Conservation (phyloP, 2,797 vertebrate species). For the Amblyopsis hoosieri region DNA sequence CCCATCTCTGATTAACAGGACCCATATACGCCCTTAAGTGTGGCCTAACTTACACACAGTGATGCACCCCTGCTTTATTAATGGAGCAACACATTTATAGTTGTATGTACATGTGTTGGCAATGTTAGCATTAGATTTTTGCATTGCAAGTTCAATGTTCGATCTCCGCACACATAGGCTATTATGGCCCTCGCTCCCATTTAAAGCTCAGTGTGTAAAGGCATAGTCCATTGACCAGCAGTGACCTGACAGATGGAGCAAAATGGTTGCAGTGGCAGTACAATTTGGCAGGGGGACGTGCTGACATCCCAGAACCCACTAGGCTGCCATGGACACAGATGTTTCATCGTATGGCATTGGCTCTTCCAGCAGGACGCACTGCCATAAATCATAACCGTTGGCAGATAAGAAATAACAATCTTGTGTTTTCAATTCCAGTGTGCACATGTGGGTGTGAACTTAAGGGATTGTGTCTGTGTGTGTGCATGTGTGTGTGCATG, state of each 20-base stretch:
- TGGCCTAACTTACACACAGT: too few relatives aligned
- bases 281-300: constrained; percentile 33
- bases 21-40: too few relatives aligned
- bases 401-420: constrained; percentile 41
- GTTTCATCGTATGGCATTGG: constrained; percentile 38
- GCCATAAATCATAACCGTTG: constrained; percentile 58
- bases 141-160: too few relatives aligned
- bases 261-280: constrained; percentile 32
- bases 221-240: background rate
- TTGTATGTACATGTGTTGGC: too few relatives aligned
- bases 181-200: background rate
- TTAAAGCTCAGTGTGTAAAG: constrained; percentile 1
- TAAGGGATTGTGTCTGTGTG: background rate
- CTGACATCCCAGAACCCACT: constrained; percentile 33
- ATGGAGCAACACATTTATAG: too few relatives aligned
- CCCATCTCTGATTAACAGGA: too few relatives aligned
- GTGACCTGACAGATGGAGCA: constrained; percentile 9
- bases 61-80: too few relatives aligned
- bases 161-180: background rate
- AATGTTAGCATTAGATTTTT: too few relatives aligned
- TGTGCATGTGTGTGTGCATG: constrained; percentile 1
- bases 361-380: constrained; percentile 31
- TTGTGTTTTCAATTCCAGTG: constrained; percentile 20
- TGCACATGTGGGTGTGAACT: background rate
- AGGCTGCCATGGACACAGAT: constrained; percentile 42